These are phyloP conservation scores for Cenopis cana DNA, from an alignment of 2,888 invertebrate genomes.

Conservation along the genomic window DNA sequence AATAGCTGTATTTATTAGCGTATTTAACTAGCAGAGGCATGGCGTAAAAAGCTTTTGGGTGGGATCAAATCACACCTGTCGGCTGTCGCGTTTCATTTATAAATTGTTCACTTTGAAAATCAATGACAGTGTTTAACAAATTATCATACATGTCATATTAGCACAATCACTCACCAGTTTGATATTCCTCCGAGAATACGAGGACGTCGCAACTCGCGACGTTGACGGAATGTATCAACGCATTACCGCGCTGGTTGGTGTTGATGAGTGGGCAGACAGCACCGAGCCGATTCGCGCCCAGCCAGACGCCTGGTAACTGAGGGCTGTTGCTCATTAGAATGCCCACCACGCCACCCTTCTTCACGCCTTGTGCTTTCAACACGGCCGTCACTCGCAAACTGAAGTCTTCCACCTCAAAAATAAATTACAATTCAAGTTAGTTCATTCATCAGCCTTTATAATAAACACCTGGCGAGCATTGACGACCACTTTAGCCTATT, in stretches of 20 bases:
- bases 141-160: neutral
- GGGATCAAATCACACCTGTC: no score
- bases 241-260: constrained; percentile 93
- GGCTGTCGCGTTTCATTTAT: neutral
- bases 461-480: no score
- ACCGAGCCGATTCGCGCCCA: constrained; percentile 95
- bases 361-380: constrained; percentile 91
- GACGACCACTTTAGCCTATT: no score
- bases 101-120: no score
- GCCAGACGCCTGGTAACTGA: constrained; percentile 96
- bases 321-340: constrained; percentile 96
- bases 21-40: neutral
- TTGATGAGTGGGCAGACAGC: constrained; percentile 96
- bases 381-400: constrained; percentile 93
- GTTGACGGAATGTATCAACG: constrained; percentile 94
- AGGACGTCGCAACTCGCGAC: constrained; percentile 94
- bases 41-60: neutral
- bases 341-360: constrained; percentile 95
- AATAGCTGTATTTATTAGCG: neutral
- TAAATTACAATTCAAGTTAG: neutral
- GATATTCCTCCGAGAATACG: constrained; percentile 91
- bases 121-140: neutral
- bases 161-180: constrained; percentile 80
- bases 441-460: neutral
- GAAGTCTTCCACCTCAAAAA: constrained; percentile 90